phyloP scores from a whole-genome alignment of 2,797 vertebrate species.

The Simalia tracyae region DNA sequence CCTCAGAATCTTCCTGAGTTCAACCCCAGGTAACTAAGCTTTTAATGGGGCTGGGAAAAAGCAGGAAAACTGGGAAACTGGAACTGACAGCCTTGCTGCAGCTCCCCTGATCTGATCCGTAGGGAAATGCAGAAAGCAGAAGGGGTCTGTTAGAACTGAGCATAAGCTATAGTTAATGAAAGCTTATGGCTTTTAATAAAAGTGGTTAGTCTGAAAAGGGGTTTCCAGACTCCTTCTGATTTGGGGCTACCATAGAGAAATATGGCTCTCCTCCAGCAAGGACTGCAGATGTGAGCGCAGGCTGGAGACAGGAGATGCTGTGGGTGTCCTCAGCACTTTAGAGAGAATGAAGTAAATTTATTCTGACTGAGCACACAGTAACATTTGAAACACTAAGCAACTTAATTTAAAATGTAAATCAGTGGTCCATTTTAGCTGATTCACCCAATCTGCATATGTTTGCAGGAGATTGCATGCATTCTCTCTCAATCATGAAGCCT shows the following conservation, averaged over 20 bases:
- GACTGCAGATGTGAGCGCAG: not conserved
- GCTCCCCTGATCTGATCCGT: not conserved
- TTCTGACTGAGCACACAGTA: not conserved
- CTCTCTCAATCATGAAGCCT: not conserved
- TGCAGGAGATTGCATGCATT: not conserved
- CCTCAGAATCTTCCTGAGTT: slow-evolving; percentile 80
- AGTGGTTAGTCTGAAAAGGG: not conserved
- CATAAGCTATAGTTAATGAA: not conserved
- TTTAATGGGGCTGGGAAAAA: not conserved
- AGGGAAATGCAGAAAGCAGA: not conserved
- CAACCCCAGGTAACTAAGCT: slow-evolving; percentile 77
- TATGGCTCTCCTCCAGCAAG: not conserved
- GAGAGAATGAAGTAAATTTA: not conserved
- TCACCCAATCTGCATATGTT: not conserved
- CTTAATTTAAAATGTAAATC: not conserved
- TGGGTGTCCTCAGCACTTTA: not conserved
- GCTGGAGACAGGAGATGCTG: not conserved
- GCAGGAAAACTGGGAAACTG: not conserved
- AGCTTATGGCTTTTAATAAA: not conserved
- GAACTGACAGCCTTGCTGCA: not conserved
- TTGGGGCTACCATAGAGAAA: not conserved
- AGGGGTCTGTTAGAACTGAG: not conserved
- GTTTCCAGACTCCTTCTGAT: not conserved
- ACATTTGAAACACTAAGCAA: not conserved
- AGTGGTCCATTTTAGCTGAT: not conserved